These are phyloP conservation scores for Lasiurus borealis DNA, from an alignment of 2,113 vertebrate genomes.

Conservation along the genomic window DNA sequence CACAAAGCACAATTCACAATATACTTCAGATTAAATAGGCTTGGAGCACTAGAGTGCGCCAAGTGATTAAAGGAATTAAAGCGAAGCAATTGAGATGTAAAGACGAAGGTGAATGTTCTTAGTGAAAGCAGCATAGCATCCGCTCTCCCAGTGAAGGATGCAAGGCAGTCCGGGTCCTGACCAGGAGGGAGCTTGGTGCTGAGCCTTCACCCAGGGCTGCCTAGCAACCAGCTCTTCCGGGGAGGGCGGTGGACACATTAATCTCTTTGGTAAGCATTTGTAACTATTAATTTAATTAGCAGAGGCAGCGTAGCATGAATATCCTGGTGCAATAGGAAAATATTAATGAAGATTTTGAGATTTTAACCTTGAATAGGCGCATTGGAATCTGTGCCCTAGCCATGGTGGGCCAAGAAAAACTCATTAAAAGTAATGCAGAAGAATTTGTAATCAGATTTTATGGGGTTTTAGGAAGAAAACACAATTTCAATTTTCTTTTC, in stretches of 20 bases:
- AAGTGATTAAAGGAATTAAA: conserved; percentile 84
- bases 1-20: conserved; percentile 52
- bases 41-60: conserved; percentile 79
- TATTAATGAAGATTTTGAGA: conserved; percentile 84
- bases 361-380: conserved; percentile 76
- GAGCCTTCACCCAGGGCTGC: conserved; percentile 81
- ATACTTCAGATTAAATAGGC: conserved; percentile 76
- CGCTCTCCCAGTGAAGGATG: conserved; percentile 73
- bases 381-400: conserved; percentile 18
- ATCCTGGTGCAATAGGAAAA: conserved; percentile 72
- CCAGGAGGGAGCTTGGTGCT: conserved; percentile 70
- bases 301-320: conserved; percentile 85
- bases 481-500: conserved; percentile 7
- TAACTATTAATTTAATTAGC: conserved; percentile 90
- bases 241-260: conserved; percentile 81
- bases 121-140: conserved; percentile 66
- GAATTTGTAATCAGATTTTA: neutral
- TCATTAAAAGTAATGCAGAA: neutral
- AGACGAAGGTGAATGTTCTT: conserved; percentile 75
- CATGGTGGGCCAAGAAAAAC: neutral
- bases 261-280: conserved; percentile 86
- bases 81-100: conserved; percentile 83
- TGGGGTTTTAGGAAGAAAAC: neutral
- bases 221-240: conserved; percentile 83
- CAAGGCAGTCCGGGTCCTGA: conserved; percentile 57